These are phyloP conservation scores for Drosophila hydei DNA, from an alignment of 1,140 invertebrate species.

Conservation along the genomic window DNA sequence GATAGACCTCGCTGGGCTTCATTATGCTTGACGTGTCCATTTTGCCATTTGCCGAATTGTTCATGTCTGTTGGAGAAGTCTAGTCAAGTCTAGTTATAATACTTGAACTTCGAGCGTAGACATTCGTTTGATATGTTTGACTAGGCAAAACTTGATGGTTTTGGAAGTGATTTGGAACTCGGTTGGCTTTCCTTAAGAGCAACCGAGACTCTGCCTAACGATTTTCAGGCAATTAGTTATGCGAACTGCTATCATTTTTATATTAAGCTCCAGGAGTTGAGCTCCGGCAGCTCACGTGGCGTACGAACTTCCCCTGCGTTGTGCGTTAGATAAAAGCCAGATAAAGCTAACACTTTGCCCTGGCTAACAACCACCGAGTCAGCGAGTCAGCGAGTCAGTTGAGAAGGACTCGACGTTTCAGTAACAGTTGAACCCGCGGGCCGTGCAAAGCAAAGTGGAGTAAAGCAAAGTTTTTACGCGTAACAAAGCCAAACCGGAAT, in stretches of 20 bases:
- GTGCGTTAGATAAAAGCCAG: conserved; percentile 62
- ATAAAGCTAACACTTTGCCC: conserved; percentile 62
- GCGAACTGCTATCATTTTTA: no score
- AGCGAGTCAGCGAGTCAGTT: conserved; percentile 31
- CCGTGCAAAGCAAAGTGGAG: conserved; percentile 37
- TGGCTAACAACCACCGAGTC: conserved; percentile 48
- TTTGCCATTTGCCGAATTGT: not conserved
- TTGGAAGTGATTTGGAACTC: no score
- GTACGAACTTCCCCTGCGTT: conserved; percentile 32
- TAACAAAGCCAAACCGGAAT: no score
- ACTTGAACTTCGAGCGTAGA: no score
- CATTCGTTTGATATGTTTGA: no score
- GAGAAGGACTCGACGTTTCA: conserved; percentile 38
- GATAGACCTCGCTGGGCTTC: not conserved
- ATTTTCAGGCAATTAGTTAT: no score
- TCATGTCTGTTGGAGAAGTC: no score
- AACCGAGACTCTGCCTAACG: no score
- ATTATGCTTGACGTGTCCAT: conserved; percentile 3
- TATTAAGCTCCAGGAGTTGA: conserved; percentile 2
- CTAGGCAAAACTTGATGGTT: no score
- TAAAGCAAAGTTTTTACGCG: no score
- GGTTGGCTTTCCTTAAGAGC: no score
- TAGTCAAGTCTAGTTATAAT: no score
- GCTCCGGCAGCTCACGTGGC: conserved; percentile 41
- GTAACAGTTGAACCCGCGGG: conserved; percentile 60